Evolutionary conservation across 2,113 vertebrate species (phyloP), one percentile per base, ranked within the genome.

Genomic region (Grammomys surdaster): DNA sequence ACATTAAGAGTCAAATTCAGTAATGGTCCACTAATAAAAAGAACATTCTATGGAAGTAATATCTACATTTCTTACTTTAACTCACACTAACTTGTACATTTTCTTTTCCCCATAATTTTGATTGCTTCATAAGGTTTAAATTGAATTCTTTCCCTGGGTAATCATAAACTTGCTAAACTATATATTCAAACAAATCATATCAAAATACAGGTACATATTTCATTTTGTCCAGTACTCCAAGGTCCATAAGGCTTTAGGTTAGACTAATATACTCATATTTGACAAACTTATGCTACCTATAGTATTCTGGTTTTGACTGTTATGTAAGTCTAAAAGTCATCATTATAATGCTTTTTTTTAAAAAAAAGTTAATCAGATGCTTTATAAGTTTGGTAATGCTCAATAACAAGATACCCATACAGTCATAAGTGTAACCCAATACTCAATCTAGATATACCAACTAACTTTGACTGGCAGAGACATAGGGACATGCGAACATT

Each of bases 101-200:
- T 82, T 88, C 43, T 91, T 51, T 11, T n/a, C 26, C 28, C 40
- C 54, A 90, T 51, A 8, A 67, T 51, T 36, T 93, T 17, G 54
- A 93, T 82, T 81, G 12, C 3, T 63, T 93, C 51, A 76, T 33
- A 92, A 63, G 11, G 43, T 46, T 54, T 69, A 86, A 93, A 81
- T 40, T 60, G 1, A 43, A 11, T 5, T 70, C 8, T 46, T 80
- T 92, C 19, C 92, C 28, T 51, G 24, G 22, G 69, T 72, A 89
- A 7, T 16, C 26, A 92, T 51, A 85, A 94, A 77, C 28, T 85
- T 75, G 69, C 36, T 51, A 92, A 92, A 82, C 92, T 65, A 56
- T 1, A 81, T 19, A 54, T 33, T 5, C 12, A 20, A 92, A 86
- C 56, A 89, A 76, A 78, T 58, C 63, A 65, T 16, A 36, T 48